phyloP scores from a whole-genome alignment of 2,797 vertebrate species.

The Crypturellus tataupa region DNA sequence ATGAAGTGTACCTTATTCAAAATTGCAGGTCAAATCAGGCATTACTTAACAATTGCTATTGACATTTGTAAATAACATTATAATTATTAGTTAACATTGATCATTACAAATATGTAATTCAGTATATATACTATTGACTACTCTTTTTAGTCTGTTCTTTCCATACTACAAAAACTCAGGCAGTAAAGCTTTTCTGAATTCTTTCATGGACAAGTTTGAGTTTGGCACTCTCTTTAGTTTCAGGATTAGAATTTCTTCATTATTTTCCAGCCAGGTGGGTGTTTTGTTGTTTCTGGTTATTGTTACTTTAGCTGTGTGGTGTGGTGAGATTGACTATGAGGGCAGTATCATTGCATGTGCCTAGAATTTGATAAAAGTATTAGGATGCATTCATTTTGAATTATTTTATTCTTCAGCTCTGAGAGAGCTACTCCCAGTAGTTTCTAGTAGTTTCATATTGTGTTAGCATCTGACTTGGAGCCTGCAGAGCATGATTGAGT shows the following conservation, averaged over 20 bases:
- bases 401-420: not conserved
- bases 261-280: not conserved
- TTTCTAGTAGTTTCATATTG: not conserved
- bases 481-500: not conserved
- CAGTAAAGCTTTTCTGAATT: not conserved
- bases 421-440: not conserved
- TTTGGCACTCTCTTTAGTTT: not conserved
- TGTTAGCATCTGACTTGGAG: not conserved
- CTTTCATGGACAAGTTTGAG: not conserved
- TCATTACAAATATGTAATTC: not conserved
- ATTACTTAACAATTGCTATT: not conserved
- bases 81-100: no score
- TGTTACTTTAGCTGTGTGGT: not conserved
- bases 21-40: not conserved
- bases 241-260: not conserved
- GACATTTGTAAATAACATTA: not conserved
- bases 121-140: rapidly evolving
- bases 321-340: not conserved
- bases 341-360: not conserved
- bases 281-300: not conserved
- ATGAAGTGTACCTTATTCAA: not conserved
- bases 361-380: not conserved
- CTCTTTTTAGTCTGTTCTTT: not conserved
- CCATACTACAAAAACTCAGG: not conserved
- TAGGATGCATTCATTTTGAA: not conserved